Percentiles rank a stretch among this genome's conserved stretches.
Evolutionary conservation across 1,140 invertebrate species (phyloP).

Genomic region (Halictus rubicundus): DNA sequence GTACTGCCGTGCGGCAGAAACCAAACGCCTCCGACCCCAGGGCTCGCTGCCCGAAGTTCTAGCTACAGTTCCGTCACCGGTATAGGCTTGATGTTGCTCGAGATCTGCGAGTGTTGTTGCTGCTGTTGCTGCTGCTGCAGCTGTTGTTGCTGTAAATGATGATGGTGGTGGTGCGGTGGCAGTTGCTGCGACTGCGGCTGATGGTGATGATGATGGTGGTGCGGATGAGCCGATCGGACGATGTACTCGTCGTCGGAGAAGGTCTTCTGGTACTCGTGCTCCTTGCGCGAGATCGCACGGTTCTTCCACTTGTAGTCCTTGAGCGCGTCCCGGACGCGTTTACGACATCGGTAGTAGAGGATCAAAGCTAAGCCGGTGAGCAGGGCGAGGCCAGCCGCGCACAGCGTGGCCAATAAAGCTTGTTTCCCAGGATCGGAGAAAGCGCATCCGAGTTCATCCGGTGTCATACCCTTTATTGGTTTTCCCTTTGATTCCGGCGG

Average conservation of each 20-base stretch:
- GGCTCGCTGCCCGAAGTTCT: conserved; percentile 91
- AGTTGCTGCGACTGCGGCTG: conserved; percentile 61
- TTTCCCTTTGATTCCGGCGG: conserved; percentile 87
- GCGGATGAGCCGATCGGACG: conserved; percentile 81
- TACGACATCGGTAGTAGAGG: conserved; percentile 88
- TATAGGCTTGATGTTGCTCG: conserved; percentile 86
- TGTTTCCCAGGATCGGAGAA: conserved; percentile 87
- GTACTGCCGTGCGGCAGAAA: conserved; percentile 83
- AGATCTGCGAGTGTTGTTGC: conserved; percentile 81
- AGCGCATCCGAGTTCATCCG: conserved; percentile 90
- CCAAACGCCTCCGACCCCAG: conserved; percentile 82
- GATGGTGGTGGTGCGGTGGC: conserved; percentile 82
- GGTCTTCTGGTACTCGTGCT: conserved; percentile 93
- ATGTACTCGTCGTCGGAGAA: conserved; percentile 92
- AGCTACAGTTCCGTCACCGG: conserved; percentile 96
- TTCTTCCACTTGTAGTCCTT: conserved; percentile 92
- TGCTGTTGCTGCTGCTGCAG: conserved; percentile 71
- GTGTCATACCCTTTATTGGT: conserved; percentile 84
- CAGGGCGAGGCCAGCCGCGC: conserved; percentile 85
- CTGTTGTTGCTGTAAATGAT: conserved; percentile 79
- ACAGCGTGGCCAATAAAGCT: conserved; percentile 87
- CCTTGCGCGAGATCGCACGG: conserved; percentile 87
- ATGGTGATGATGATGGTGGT: conserved; percentile 67
- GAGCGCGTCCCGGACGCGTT: conserved; percentile 87
- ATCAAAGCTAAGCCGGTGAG: conserved; percentile 86